phyloP scores from a whole-genome alignment of 2,797 vertebrate genomes.

The Picus viridis region DNA sequence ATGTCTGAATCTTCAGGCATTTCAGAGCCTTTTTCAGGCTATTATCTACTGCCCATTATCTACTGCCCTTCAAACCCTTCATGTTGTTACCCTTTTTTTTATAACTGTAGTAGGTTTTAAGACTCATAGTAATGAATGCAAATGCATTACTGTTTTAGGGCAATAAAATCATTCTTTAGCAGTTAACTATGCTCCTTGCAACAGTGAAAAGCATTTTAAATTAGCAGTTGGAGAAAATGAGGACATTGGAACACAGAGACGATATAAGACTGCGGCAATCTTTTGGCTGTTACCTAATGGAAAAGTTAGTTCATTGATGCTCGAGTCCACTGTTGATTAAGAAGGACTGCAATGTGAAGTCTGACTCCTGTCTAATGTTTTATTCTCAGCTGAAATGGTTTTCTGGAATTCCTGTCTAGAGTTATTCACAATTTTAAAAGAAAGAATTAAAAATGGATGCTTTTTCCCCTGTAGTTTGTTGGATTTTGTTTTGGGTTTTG shows the following conservation, averaged over 20 bases:
- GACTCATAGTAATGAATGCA: slow-evolving; percentile 70
- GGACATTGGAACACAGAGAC: slow-evolving; percentile 44
- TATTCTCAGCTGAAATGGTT: neutral
- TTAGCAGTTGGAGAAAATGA: slow-evolving; percentile 57
- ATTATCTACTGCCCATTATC: slow-evolving; percentile 64
- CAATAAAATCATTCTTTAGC: slow-evolving; percentile 64
- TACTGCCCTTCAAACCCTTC: slow-evolving; percentile 62
- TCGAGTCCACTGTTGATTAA: slow-evolving; percentile 28
- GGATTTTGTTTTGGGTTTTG: neutral
- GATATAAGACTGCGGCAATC: slow-evolving; percentile 14
- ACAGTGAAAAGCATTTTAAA: slow-evolving; percentile 65
- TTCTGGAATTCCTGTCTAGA: neutral
- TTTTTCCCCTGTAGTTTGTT: fast-evolving
- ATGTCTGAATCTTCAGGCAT: slow-evolving; percentile 49
- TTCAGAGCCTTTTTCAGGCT: slow-evolving; percentile 37
- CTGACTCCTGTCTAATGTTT: slow-evolving; percentile 6
- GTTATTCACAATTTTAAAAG: neutral
- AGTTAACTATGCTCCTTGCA: slow-evolving; percentile 29
- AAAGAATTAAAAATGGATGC: neutral
- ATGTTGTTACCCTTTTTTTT: slow-evolving; percentile 65
- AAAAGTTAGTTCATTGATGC: slow-evolving; percentile 36
- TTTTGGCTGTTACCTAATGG: slow-evolving; percentile 53
- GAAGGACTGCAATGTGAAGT: neutral
- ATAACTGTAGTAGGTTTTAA: slow-evolving; percentile 64
- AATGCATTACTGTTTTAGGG: slow-evolving; percentile 66